phyloP scores from a whole-genome alignment of 2,797 vertebrate species.

The Rallus crepitans region DNA sequence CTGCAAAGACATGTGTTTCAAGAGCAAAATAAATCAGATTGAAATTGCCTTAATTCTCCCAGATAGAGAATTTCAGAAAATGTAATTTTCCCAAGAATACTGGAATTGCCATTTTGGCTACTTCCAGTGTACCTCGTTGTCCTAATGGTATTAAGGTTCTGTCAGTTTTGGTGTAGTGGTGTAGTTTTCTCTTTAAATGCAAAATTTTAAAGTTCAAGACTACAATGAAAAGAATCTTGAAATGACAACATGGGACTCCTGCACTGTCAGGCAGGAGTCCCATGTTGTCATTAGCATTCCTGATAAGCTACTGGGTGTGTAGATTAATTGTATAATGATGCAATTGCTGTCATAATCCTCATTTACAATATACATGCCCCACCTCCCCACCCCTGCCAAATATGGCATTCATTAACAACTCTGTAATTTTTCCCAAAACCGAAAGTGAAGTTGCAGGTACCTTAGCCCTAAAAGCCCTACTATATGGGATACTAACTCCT shows the following conservation, averaged over 20 bases:
- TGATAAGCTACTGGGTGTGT: background rate
- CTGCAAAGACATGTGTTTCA: constrained; percentile 67
- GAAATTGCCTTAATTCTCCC: background rate
- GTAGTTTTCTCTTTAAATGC: background rate
- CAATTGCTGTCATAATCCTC: background rate
- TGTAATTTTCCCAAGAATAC: background rate
- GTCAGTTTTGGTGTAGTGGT: background rate
- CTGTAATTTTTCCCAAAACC: background rate
- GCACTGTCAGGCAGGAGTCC: background rate
- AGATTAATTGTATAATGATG: background rate
- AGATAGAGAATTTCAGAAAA: background rate
- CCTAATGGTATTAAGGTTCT: background rate
- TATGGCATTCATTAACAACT: background rate
- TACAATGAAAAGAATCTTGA: background rate
- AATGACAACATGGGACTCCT: no score
- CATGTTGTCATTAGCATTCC: background rate
- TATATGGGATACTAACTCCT: background rate
- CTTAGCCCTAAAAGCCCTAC: background rate
- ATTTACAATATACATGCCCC: background rate
- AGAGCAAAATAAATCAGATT: background rate
- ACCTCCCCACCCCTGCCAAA: no score
- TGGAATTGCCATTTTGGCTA: background rate
- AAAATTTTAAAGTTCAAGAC: background rate
- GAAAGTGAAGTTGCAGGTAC: background rate
- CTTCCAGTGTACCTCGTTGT: background rate